A percentile compares a stretch with the other conserved stretches of the same genome.
phyloP scores from a whole-genome alignment of 2,797 vertebrate genomes.

The Acrossocheilus wenchowensis region DNA sequence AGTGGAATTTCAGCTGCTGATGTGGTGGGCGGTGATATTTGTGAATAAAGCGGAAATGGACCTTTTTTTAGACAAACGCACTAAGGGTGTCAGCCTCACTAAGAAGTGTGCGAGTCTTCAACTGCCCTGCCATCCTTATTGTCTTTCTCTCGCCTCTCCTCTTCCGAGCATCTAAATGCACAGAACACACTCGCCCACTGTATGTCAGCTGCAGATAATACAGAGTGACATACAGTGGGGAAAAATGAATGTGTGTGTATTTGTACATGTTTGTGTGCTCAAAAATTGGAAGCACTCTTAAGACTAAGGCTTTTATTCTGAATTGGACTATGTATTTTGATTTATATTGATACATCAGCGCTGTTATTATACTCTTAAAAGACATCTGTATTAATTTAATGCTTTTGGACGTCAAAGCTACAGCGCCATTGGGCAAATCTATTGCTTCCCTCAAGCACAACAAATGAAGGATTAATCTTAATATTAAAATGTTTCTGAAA shows the following conservation, averaged over 20 bases:
- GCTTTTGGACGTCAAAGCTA: constrained; percentile 21
- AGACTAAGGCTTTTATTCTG: constrained; percentile 14
- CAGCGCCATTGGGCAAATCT: constrained; percentile 4
- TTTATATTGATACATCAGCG: constrained; percentile 16
- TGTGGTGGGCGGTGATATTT: constrained; percentile 51
- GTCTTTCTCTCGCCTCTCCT: constrained; percentile 32
- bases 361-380: neutral
- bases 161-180: constrained; percentile 30
- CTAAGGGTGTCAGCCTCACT: constrained; percentile 26
- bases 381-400: neutral
- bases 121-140: constrained; percentile 33
- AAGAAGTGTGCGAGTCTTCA: constrained; percentile 28
- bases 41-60: constrained; percentile 37
- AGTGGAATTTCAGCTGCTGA: constrained; percentile 39
- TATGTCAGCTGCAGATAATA: constrained; percentile 50
- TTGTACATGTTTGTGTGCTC: neutral
- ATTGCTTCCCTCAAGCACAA: constrained; percentile 14
- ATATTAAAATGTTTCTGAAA: constrained; percentile 31
- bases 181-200: constrained; percentile 50
- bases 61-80: constrained; percentile 25
- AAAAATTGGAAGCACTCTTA: neutral
- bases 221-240: constrained; percentile 37
- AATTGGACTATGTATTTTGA: constrained; percentile 17
- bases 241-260: neutral
- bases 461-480: constrained; percentile 34